Base-by-base conservation (phyloP, 2,113 vertebrate species). In the Pionites leucogaster region DNA sequence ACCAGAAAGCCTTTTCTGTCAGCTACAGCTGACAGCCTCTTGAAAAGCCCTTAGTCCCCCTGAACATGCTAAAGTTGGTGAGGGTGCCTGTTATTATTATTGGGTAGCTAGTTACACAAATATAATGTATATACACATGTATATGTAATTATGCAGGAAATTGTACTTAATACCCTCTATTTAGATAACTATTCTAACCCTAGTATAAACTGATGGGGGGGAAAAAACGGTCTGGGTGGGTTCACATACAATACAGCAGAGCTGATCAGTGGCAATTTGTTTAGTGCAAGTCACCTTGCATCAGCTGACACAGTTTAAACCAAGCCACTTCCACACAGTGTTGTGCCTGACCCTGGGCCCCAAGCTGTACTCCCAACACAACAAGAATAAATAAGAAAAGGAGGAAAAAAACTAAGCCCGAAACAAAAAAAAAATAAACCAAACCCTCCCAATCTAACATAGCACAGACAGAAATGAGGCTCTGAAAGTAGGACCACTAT, bases 401-500 rank as follows among this genome's bases (percentile, higher is more conserved):
- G 0, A 10, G 50, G 1, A 15, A 74, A n/a, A 20, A 27, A n/a
- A 60, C 25, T 41, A 50, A 41, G 6, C 13, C 67, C 59, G 49
- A 84, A 78, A 68, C 41, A 17, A 49, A 68, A 74, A 72, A 76
- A 59, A 62, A 39, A 33, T 11, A 65, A 55, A 24, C 27, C 86
- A 35, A 76, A 25, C 7, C 17, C 52, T 8, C 1, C 82, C 94
- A 93, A 96, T 96, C 82, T 93, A 96, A 97, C 98, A 96, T 74
- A 96, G 98, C 98, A 98, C 98, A 97, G 98, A 98, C 98, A 98
- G 98, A 98, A 99, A 99, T 98, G 98, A 99, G 99, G 98, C 98
- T 99, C 99, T 99, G 99, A 99, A 99, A 99, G 98, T 98, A 98
- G 98, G 98, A 98, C 97, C 96, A 98, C 98, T 98, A 98, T 98